These are phyloP conservation scores for Drosophila mimetica DNA, from an alignment of 2,888 invertebrate species.

Conservation along the genomic window DNA sequence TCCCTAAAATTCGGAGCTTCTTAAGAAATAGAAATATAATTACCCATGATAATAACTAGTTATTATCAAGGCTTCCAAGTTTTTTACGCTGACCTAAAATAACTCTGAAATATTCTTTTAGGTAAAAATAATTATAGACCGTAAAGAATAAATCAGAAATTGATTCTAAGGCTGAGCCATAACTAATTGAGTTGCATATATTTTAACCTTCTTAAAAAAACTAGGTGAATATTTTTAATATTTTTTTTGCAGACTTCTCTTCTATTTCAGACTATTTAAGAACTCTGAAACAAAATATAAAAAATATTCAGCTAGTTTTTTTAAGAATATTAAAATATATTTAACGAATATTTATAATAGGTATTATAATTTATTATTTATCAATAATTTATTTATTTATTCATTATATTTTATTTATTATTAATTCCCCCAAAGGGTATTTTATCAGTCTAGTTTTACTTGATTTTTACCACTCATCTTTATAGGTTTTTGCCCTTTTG, in stretches of 20 bases:
- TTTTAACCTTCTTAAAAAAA: neutral
- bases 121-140: too few species aligned
- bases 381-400: too few species aligned
- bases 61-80: too few species aligned
- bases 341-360: too few species aligned
- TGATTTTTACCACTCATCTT: constrained; percentile 15
- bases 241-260: too few species aligned
- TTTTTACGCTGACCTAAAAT: neutral
- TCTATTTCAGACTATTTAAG: too few species aligned
- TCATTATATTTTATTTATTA: too few species aligned
- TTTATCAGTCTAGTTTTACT: neutral
- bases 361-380: too few species aligned
- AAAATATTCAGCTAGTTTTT: neutral
- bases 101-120: neutral
- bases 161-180: neutral
- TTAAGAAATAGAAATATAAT: neutral
- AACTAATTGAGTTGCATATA: neutral
- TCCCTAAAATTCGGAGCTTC: too few species aligned
- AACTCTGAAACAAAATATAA: too few species aligned
- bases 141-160: neutral
- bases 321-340: neutral
- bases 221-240: neutral
- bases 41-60: neutral
- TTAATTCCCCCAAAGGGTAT: too few species aligned
- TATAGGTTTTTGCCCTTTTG: constrained; percentile 23